Conservation (phyloP, 2,888 invertebrate genomes). For the Polyommatus iphigenia region DNA sequence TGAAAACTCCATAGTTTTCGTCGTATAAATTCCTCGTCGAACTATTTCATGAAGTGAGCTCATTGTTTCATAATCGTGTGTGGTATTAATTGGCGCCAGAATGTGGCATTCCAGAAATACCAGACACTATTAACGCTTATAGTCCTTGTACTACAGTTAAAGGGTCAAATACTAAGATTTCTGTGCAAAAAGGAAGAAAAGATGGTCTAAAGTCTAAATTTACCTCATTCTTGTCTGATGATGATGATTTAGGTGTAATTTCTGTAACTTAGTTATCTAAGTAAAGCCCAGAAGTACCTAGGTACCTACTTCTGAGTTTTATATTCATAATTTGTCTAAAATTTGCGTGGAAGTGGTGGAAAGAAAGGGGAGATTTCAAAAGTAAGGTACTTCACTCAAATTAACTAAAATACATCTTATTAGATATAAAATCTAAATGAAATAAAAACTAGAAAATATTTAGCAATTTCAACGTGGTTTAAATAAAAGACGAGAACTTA, state of each 20-base stretch:
- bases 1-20: background rate
- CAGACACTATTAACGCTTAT: conserved; percentile 12
- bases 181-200: background rate
- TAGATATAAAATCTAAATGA: background rate
- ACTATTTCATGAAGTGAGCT: background rate
- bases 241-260: too few relatives aligned
- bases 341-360: too few relatives aligned
- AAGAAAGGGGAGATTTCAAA: too few relatives aligned
- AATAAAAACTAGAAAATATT: background rate
- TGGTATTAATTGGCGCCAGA: background rate
- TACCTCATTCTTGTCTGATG: too few relatives aligned
- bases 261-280: too few relatives aligned
- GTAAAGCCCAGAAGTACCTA: too few relatives aligned
- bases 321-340: too few relatives aligned
- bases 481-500: background rate
- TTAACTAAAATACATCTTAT: too few relatives aligned
- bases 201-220: background rate
- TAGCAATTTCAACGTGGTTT: background rate
- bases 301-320: too few relatives aligned
- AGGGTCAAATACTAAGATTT: background rate
- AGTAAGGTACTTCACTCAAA: too few relatives aligned
- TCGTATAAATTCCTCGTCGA: background rate
- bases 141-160: conserved; percentile 10
- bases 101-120: conserved; percentile 26
- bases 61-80: conserved; percentile 7